These are phyloP conservation scores for Chymomyza procnemis DNA, from an alignment of 2,888 invertebrate species.

Conservation along the genomic window DNA sequence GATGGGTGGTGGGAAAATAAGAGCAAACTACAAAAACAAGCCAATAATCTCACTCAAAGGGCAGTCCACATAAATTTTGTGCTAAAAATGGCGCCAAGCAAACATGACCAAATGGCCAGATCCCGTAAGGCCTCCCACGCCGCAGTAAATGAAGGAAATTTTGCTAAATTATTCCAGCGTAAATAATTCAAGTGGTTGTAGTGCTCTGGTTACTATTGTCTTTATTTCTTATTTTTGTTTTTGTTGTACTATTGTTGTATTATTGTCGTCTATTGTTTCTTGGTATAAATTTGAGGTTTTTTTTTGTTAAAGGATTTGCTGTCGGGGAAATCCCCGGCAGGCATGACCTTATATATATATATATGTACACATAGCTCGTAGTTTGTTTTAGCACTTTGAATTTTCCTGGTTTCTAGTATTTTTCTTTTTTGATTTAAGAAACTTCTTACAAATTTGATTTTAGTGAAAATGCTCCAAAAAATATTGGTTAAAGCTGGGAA, in stretches of 20 bases:
- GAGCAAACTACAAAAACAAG: neutral
- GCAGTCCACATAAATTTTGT: slow-evolving; percentile 17
- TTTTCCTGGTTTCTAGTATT: neutral
- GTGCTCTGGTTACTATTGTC: neutral
- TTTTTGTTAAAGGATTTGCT: neutral
- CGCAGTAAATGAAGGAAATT: slow-evolving; percentile 32
- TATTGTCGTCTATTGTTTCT: neutral
- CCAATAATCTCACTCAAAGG: neutral
- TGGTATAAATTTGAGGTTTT: neutral
- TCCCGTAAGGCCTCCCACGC: slow-evolving; percentile 11
- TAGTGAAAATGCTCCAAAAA: neutral
- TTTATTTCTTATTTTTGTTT: slow-evolving; percentile 22
- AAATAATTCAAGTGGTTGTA: slow-evolving; percentile 43
- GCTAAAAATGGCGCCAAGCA: slow-evolving; percentile 26
- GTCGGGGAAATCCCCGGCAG: neutral
- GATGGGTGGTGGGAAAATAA: neutral
- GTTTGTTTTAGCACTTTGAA: neutral
- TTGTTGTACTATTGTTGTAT: neutral
- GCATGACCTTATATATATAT: neutral
- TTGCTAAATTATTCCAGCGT: slow-evolving; percentile 44
- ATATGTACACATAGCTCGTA: neutral
- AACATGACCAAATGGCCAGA: slow-evolving; percentile 6
- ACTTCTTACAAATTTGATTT: neutral
- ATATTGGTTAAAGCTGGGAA: no score
- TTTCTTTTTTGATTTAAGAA: neutral